A percentile compares a stretch with the other conserved stretches of the same genome.
Conservation (phyloP, 2,797 vertebrate genomes). For the Steatocranus sp. region DNA sequence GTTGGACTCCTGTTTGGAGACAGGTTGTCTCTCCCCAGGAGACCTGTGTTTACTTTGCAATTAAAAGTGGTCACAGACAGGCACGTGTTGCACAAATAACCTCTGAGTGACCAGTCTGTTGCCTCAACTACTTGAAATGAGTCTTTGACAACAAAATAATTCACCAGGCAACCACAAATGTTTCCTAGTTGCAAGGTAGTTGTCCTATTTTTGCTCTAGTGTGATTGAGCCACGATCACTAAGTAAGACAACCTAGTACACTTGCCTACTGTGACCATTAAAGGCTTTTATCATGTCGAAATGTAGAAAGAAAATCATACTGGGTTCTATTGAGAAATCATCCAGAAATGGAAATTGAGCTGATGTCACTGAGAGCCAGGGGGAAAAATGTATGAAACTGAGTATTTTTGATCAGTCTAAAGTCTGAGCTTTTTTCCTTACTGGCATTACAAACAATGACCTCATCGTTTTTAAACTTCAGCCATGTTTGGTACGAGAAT, state of each 20-base stretch:
- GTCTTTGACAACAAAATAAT: background rate
- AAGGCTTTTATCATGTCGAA: background rate
- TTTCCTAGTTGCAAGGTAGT: background rate
- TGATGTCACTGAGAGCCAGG: background rate
- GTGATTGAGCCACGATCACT: background rate
- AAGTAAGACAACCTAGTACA: background rate
- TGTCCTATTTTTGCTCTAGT: background rate
- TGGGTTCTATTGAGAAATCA: background rate
- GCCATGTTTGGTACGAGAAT: background rate
- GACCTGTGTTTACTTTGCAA: background rate
- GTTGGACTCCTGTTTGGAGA: background rate
- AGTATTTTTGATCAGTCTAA: background rate
- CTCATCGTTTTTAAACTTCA: background rate
- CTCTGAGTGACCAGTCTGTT: background rate
- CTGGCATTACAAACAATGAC: background rate
- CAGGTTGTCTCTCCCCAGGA: background rate
- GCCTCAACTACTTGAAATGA: background rate
- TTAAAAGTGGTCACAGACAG: background rate
- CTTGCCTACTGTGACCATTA: background rate
- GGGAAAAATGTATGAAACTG: fast-evolving
- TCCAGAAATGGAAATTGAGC: background rate
- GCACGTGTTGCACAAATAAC: background rate
- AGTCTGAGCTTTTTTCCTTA: background rate
- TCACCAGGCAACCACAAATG: background rate
- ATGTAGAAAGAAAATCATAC: background rate